Evolutionary conservation across 2,113 vertebrate species (phyloP).

Genomic region (Lepus europaeus): DNA sequence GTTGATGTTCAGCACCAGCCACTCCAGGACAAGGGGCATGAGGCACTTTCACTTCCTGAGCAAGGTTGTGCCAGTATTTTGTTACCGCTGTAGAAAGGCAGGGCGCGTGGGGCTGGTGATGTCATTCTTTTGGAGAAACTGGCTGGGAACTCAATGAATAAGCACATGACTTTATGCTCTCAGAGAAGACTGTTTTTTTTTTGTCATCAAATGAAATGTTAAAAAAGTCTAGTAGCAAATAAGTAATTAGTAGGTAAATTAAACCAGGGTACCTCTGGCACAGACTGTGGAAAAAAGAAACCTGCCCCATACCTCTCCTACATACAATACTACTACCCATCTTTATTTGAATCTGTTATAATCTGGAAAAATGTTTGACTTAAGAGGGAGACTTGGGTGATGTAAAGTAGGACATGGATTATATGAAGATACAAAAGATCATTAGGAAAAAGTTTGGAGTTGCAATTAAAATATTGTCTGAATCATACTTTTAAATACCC

Average conservation of each 20-base stretch:
- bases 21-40: background rate
- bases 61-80: background rate
- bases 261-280: background rate
- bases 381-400: background rate
- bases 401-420: background rate
- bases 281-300: background rate
- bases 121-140: constrained; percentile 4
- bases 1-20: background rate
- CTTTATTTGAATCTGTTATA: background rate
- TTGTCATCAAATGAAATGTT: constrained; percentile 2
- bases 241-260: background rate
- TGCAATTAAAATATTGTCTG: background rate
- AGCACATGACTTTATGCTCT: background rate
- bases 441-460: background rate
- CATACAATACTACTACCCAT: background rate
- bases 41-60: background rate
- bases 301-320: background rate
- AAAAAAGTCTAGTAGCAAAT: background rate
- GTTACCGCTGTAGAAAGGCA: background rate
- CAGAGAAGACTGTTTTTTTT: background rate
- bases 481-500: background rate
- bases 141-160: background rate
- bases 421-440: background rate
- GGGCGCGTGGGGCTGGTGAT: background rate
- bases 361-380: background rate